Evolutionary conservation across 2,888 invertebrate genomes (phyloP), one percentile per base, ranked within the genome.

Genomic region (Brachypalpus laphriformis): DNA sequence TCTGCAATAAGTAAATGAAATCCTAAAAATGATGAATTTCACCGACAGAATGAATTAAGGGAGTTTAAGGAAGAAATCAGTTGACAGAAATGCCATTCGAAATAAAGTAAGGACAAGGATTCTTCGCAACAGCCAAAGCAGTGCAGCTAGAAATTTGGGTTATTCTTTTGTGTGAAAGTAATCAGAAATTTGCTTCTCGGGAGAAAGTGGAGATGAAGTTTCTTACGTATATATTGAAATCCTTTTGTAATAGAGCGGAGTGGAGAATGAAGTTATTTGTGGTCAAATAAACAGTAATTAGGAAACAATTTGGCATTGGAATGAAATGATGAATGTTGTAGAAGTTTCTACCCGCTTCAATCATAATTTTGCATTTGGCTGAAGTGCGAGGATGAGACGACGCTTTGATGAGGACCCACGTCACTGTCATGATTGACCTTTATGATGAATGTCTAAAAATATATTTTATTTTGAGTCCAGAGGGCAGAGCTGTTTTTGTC

Each of bases 1-100:
- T 31, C 65, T 57, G 51, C 54, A 65, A 59, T 66, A 57, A 59
- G 59, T 59, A 31, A 51, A 45, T 63, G 37, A 66, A 49, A 51
- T 68, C 22, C 68, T 34, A 6, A 56, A 68, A 74, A 68, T 82
- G 61, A 74, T 68, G 72, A 77, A 72, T 82, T 18, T 25, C 42
- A 16, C 34, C 47, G n/a, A 57, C 61, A 72, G 66, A 63, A 68
- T 59, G 71, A 22, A 56, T 65, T 9, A 28, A 2, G 34, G 9
- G 25, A 25, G 25, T 5, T 25, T 25, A 25, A 25, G 25, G 4
- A 20, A 9, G 40, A 51, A 66, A 47, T 61, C 37, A 14, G 25
- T 6, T 61, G 34, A 61, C 61, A 16, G 51, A 28, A 68, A 68
- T 68, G 34, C 49, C 5, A 65, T 65, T 37, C 22, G 1, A 31